Conservation (phyloP, 2,888 invertebrate species). For the Drosophila borealis region DNA sequence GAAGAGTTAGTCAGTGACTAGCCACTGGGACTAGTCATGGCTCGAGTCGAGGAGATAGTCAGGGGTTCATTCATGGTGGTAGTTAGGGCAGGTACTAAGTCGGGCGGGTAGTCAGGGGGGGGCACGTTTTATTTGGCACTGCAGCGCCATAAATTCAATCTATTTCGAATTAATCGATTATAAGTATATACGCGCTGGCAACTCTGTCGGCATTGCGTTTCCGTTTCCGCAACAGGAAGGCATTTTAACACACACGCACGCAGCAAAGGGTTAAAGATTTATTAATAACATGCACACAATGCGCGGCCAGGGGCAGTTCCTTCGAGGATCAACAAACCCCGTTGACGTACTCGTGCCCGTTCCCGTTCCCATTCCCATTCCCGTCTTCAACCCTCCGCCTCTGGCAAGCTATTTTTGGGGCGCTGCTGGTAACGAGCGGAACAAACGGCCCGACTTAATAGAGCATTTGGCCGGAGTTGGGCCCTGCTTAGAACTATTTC, state of each 20-base stretch:
- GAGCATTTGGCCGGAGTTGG: conserved; percentile 2
- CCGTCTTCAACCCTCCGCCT: not conserved
- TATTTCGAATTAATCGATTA: conserved; percentile 85
- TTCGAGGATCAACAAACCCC: conserved; percentile 54
- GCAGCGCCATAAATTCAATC: conserved; percentile 84
- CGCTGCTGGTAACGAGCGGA: conserved; percentile 79
- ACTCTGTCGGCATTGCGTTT: conserved; percentile 83
- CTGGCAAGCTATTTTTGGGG: conserved; percentile 31
- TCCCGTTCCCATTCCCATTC: too few relatives aligned
- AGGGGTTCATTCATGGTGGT: too few relatives aligned
- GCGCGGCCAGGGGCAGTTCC: not conserved
- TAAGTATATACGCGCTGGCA: conserved; percentile 61
- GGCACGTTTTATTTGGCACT: conserved; percentile 26
- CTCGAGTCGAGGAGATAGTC: too few relatives aligned
- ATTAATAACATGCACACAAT: conserved; percentile 72
- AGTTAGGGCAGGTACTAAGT: too few relatives aligned
- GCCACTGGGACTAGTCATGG: too few relatives aligned
- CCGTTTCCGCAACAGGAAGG: conserved; percentile 83
- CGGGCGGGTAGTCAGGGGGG: not conserved
- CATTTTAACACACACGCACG: conserved; percentile 55
- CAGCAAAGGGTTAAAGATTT: conserved; percentile 83
- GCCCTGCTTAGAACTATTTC: conserved; percentile 1
- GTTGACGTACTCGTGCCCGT: conserved; percentile 37
- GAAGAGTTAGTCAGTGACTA: too few relatives aligned
- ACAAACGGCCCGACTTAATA: conserved; percentile 60